Evolutionary conservation across 2,797 vertebrate species (phyloP).

Genomic region (Taenioides sp.): DNA sequence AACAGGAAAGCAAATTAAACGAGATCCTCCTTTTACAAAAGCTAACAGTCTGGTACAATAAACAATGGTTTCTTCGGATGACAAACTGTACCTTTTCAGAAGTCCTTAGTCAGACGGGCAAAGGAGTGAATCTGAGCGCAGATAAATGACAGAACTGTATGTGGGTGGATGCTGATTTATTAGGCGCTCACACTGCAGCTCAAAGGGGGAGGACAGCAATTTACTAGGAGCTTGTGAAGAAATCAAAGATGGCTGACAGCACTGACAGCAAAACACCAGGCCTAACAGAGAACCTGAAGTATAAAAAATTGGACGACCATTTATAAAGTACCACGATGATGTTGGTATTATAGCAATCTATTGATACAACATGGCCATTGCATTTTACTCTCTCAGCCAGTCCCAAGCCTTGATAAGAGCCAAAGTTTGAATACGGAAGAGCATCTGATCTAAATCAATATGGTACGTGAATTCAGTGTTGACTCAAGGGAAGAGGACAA

Average conservation of each 20-base stretch:
- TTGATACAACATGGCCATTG: neutral
- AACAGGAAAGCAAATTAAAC: conserved; percentile 45
- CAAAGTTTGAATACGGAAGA: neutral
- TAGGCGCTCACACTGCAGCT: conserved; percentile 8
- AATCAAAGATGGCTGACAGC: conserved; percentile 25
- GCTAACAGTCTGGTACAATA: neutral
- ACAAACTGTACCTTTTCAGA: neutral
- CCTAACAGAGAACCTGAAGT: neutral
- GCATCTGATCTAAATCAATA: neutral
- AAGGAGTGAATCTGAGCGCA: conserved; percentile 2
- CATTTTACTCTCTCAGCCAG: neutral
- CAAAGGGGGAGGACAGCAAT: conserved; percentile 40
- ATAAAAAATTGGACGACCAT: neutral
- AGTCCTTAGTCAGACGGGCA: conserved; percentile 18
- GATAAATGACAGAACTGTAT: conserved; percentile 10
- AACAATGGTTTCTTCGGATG: neutral
- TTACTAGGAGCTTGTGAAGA: conserved; percentile 16
- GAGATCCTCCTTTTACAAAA: conserved; percentile 8
- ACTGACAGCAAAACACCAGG: conserved; percentile 23
- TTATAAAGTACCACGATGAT: neutral
- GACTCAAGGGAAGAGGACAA: no score
- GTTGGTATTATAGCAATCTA: neutral
- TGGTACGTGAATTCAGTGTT: neutral
- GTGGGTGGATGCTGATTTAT: conserved; percentile 44
- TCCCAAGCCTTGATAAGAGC: neutral